phyloP scores from a whole-genome alignment of 2,888 invertebrate genomes.

The Onthophagus sagittarius region DNA sequence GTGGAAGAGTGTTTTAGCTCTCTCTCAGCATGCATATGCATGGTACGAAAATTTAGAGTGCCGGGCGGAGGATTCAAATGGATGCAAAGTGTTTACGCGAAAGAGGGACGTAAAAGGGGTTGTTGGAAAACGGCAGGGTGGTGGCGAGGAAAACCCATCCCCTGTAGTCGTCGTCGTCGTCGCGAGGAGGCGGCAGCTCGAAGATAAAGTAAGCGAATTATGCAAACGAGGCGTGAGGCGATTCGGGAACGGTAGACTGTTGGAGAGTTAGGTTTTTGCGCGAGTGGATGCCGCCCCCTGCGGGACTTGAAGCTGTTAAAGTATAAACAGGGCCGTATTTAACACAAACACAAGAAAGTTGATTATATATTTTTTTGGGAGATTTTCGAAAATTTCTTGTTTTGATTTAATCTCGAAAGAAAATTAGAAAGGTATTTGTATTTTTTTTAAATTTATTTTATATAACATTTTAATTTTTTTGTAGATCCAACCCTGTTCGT shows the following conservation, averaged over 20 bases:
- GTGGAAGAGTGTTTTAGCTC: neutral
- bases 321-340: conserved; percentile 1
- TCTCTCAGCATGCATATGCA: neutral
- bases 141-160: neutral
- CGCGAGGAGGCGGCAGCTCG: neutral
- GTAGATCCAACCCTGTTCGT: neutral
- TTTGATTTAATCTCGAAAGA: neutral
- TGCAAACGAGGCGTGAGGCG: conserved; percentile 13
- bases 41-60: neutral
- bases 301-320: conserved; percentile 1
- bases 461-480: neutral
- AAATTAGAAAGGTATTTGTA: too few relatives aligned
- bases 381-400: too few relatives aligned
- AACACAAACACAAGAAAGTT: too few relatives aligned
- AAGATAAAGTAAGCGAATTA: conserved; percentile 15
- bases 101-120: conserved; percentile 2
- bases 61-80: conserved; percentile 2
- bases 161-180: neutral
- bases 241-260: conserved; percentile 5
- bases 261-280: conserved; percentile 10
- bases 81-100: conserved; percentile 10
- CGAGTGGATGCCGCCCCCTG: neutral
- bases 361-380: too few relatives aligned
- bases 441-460: neutral
- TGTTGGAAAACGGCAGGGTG: neutral